Conservation (phyloP, 2,888 invertebrate species). For the Junonia oenone region DNA sequence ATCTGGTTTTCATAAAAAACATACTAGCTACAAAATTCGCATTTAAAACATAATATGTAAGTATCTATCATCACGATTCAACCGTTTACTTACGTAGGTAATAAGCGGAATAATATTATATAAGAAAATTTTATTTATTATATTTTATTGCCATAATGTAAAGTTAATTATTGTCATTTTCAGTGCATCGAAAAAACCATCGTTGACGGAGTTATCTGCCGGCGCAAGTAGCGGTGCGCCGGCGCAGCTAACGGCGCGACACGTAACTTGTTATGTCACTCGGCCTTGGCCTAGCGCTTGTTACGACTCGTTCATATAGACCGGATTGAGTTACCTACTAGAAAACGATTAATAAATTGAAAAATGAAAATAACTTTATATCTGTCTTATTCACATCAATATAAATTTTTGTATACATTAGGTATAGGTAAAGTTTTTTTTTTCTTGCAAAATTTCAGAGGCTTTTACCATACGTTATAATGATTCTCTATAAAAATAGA, state of each 20-base stretch:
- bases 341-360: conserved; percentile 10
- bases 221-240: conserved; percentile 36
- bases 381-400: not conserved
- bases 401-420: too few relatives aligned
- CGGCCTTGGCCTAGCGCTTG: conserved; percentile 73
- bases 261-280: conserved; percentile 55
- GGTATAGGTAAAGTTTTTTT: too few relatives aligned
- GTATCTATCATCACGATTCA: too few relatives aligned
- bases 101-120: too few relatives aligned
- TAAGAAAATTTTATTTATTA: not conserved
- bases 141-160: not conserved
- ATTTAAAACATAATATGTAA: too few relatives aligned
- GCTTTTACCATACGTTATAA: too few relatives aligned
- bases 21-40: too few relatives aligned
- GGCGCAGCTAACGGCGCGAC: conserved; percentile 47
- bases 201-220: conserved; percentile 25
- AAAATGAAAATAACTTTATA: not conserved
- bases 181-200: conserved; percentile 12
- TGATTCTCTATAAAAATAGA: too few relatives aligned
- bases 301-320: conserved; percentile 24
- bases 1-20: too few relatives aligned
- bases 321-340: conserved; percentile 20
- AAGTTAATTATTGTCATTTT: not conserved
- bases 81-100: not conserved
- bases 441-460: too few relatives aligned